Percentiles rank a stretch among this genome's conserved stretches.
These are phyloP conservation scores for Numenius arquata DNA, from an alignment of 2,113 vertebrate species.

Conservation along the genomic window DNA sequence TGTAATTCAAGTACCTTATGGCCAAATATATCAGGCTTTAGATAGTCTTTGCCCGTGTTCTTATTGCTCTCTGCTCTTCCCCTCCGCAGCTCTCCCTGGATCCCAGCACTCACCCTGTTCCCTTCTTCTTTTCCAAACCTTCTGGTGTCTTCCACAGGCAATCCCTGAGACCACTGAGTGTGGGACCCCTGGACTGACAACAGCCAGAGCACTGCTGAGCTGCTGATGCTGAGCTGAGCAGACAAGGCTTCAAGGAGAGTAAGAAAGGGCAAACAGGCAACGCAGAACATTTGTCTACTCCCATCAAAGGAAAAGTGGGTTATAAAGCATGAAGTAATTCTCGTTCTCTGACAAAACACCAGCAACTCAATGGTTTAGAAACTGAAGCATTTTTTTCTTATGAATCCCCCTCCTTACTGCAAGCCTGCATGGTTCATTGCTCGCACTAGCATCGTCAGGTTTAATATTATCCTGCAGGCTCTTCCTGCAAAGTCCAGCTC, in stretches of 20 bases:
- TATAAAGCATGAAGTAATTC: not conserved
- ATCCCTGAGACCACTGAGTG: not conserved
- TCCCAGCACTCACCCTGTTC: not conserved
- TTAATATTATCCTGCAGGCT: not conserved
- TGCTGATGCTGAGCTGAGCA: not conserved
- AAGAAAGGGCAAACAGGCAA: not conserved
- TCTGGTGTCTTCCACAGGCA: not conserved
- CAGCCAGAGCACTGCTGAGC: not conserved
- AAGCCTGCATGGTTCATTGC: not conserved
- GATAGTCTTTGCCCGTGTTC: not conserved
- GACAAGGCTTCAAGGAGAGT: not conserved
- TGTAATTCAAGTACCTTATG: not conserved
- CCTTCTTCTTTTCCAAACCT: not conserved
- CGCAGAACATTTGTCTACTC: not conserved
- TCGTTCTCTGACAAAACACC: not conserved
- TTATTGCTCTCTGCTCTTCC: not conserved
- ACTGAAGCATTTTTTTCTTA: not conserved
- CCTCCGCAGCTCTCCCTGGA: not conserved
- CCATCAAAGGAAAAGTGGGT: not conserved
- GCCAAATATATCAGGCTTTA: not conserved
- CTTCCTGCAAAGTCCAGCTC: not conserved
- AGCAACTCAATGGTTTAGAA: not conserved
- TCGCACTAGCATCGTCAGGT: not conserved
- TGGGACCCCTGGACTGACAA: not conserved
- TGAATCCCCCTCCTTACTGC: not conserved